phyloP scores from a whole-genome alignment of 2,797 vertebrate genomes.

The Ataeniobius toweri region DNA sequence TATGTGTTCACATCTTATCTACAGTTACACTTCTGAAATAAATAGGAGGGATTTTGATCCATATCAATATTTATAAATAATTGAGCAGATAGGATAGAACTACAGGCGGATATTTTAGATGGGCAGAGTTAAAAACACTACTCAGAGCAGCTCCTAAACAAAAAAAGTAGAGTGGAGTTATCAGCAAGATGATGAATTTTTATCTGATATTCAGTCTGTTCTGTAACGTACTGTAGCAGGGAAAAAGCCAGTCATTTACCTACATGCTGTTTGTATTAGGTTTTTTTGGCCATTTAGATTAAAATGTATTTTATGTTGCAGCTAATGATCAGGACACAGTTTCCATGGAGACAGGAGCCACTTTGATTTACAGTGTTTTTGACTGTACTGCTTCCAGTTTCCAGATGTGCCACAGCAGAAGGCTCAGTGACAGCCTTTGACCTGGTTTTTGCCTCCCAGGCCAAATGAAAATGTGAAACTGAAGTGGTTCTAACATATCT shows the following conservation, averaged over 20 bases:
- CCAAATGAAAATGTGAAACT: not conserved
- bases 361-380: not conserved
- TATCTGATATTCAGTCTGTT: not conserved
- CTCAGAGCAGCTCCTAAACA: conserved; percentile 19
- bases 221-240: not conserved
- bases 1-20: not conserved
- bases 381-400: conserved; percentile 10
- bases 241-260: not conserved
- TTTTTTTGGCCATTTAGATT: not conserved
- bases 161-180: not conserved
- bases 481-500: not conserved
- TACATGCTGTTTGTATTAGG: not conserved
- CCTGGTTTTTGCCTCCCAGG: conserved; percentile 1
- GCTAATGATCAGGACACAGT: not conserved
- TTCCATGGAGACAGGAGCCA: conserved; percentile 11
- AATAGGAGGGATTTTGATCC: conserved; percentile 56
- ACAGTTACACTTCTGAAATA: conserved; percentile 31
- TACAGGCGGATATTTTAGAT: conserved; percentile 23
- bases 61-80: conserved; percentile 64
- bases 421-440: not conserved
- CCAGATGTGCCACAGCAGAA: conserved; percentile 6
- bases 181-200: conserved; percentile 3
- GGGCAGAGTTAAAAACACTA: conserved; percentile 10
- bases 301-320: not conserved
- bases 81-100: conserved; percentile 44